phyloP scores from a whole-genome alignment of 2,113 vertebrate genomes.

The Benitochromis conjunctus region DNA sequence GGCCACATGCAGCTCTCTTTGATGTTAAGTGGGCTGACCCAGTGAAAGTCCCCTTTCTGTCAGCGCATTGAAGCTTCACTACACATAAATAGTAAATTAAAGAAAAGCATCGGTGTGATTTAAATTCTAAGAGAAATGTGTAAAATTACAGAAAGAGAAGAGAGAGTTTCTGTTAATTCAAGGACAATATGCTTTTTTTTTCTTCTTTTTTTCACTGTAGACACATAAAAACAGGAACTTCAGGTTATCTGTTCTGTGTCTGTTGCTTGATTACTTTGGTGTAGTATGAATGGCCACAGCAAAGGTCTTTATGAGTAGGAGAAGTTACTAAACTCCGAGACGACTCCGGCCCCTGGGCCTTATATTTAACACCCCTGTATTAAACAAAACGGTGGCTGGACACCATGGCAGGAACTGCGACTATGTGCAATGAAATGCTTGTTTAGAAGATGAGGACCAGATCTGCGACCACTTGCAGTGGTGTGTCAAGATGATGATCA shows the following conservation, averaged over 20 bases:
- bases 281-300: too few relatives aligned
- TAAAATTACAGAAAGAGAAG: neutral
- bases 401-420: neutral
- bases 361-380: too few relatives aligned
- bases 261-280: too few relatives aligned
- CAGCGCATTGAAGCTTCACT: neutral
- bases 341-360: too few relatives aligned
- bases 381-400: neutral
- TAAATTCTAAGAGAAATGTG: neutral
- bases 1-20: neutral
- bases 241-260: too few relatives aligned
- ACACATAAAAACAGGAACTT: too few relatives aligned
- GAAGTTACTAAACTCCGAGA: neutral
- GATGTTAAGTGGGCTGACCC: neutral
- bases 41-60: neutral
- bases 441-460: neutral
- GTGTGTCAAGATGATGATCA: neutral
- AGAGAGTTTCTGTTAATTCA: neutral
- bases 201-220: too few relatives aligned
- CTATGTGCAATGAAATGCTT: neutral
- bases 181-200: neutral
- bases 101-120: neutral
- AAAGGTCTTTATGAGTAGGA: too few relatives aligned
- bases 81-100: neutral
- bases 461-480: neutral